Percentiles rank a stretch among this genome's conserved stretches.
phyloP scores from a whole-genome alignment of 2,113 vertebrate species.

The Hemiprocne comata region DNA sequence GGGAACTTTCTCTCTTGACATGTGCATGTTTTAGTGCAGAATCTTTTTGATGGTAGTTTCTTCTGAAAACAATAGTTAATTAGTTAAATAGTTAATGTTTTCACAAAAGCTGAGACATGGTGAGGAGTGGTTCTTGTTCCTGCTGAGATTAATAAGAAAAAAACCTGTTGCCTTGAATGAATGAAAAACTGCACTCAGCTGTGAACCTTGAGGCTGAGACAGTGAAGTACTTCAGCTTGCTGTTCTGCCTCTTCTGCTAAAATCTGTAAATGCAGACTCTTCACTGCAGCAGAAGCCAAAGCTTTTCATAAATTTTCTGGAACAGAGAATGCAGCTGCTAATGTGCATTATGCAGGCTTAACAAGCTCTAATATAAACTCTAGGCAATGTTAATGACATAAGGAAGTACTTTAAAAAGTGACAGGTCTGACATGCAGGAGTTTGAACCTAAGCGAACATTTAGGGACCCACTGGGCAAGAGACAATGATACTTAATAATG shows the following conservation, averaged over 20 bases:
- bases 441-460: not conserved
- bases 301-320: not conserved
- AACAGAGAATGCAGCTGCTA: not conserved
- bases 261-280: not conserved
- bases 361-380: not conserved
- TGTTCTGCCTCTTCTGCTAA: not conserved
- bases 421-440: not conserved
- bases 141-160: not conserved
- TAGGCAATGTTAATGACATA: not conserved
- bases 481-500: not conserved
- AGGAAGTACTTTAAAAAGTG: not conserved
- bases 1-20: not conserved
- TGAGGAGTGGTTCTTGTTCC: not conserved
- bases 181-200: not conserved
- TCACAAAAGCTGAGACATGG: not conserved
- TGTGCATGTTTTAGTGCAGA: rapidly evolving
- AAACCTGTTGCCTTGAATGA: not conserved
- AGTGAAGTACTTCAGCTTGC: not conserved
- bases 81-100: too few relatives aligned
- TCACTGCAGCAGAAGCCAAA: not conserved
- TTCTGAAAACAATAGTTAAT: not conserved
- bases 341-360: not conserved
- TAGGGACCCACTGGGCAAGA: not conserved
- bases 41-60: not conserved
- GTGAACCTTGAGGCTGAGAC: not conserved